A percentile compares a stretch with the other conserved stretches of the same genome.
Evolutionary conservation across 2,797 vertebrate species (phyloP).

Genomic region (Karalla daura): DNA sequence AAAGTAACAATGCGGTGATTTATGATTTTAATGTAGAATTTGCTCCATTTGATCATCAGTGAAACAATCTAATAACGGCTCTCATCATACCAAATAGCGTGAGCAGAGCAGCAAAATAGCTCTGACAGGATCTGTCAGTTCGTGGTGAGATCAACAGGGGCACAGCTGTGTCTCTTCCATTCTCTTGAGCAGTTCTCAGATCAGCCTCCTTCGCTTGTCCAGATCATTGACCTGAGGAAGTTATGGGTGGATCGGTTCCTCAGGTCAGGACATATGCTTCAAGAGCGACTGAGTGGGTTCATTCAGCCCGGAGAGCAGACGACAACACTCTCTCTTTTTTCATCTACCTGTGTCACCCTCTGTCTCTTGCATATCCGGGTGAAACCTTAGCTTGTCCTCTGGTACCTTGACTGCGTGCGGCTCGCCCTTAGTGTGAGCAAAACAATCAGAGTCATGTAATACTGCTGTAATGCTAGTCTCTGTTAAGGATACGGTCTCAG

Average conservation of each 20-base stretch:
- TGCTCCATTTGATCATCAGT: conserved; percentile 2
- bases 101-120: neutral
- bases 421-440: conserved; percentile 9
- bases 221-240: conserved; percentile 25
- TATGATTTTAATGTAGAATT: too few relatives aligned
- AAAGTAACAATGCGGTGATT: too few relatives aligned
- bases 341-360: conserved; percentile 12
- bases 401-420: neutral
- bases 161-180: neutral
- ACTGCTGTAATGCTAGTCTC: conserved; percentile 40
- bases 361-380: neutral
- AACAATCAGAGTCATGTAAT: conserved; percentile 21
- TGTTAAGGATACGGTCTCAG: conserved; percentile 27
- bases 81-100: neutral
- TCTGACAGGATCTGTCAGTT: conserved; percentile 20
- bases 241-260: conserved; percentile 21
- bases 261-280: conserved; percentile 5
- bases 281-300: conserved; percentile 24
- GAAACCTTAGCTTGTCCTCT: conserved; percentile 37
- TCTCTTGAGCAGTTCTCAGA: neutral
- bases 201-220: conserved; percentile 1
- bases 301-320: neutral
- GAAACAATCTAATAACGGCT: neutral
- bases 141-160: conserved; percentile 15
- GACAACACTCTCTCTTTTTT: conserved; percentile 13